Evolutionary conservation across 2,888 invertebrate species (phyloP), one percentile per base, ranked within the genome.

Genomic region (Catocala nupta): DNA sequence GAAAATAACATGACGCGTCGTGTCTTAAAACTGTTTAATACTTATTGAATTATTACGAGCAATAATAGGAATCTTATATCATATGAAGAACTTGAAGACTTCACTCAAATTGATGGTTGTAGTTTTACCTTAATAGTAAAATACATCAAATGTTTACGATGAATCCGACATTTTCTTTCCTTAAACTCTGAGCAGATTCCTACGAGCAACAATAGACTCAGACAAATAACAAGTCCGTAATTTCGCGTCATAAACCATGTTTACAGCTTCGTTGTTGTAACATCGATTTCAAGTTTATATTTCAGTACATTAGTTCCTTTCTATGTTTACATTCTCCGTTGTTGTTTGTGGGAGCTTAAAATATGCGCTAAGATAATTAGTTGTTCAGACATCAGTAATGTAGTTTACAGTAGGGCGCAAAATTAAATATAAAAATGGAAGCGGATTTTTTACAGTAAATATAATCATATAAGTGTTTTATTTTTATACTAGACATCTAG

Each of bases 181-280:
- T 47, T 4, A 16, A 47, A 7, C 9, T 47, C 16, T 7, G 47
- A 80, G 76, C 75, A 77, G 72, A 68, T 73, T 71, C 65, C 77
- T 82, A 80, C 64, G 71, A 72, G 70, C 63, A 68, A 68, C 66
- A 72, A 75, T 72, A 74, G 73, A 74, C 59, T 61, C 68, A 70
- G 73, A 77, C 60, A 73, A 84, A 84, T 81, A 83, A 81, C 81
- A 72, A 82, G 78, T 81, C 75, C 81, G 78, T 84, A 84, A 84
- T 85, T 74, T 80, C 82, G 81, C 80, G 73, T 83, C 86, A 88
- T 89, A 89, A 89, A 89, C 75, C 70, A 60, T 73, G 81, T 85
- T 89, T 90, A 86, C 69, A 73, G 80, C 79, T 83, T 75, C 65
- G 67, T 60, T 75, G 82, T 81, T 80, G 79, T 71, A 76, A 56